Base-by-base conservation (phyloP, 1,140 invertebrate genomes). In the Drosophila suzukii region DNA sequence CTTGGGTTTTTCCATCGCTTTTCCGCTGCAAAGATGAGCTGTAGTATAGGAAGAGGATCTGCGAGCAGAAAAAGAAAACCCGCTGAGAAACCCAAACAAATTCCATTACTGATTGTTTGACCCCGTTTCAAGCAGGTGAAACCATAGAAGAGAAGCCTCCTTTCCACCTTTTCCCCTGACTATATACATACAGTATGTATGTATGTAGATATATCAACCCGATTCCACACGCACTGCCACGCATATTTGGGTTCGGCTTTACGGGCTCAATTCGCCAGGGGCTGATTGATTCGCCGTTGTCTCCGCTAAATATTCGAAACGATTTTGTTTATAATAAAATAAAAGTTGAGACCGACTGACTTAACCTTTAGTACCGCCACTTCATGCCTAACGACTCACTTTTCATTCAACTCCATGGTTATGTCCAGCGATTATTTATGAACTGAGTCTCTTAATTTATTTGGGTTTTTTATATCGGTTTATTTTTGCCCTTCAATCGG, bases 291-390 rank as follows among this genome's bases (percentile, higher is more conserved):
- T 80, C 74, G 82, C 65, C 81, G 39, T 53, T 66, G 66, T 82
- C 63, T 34, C 34, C 46, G 68, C 75, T 84, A 81, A 90, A 84
- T 84, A 90, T 81, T 81, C 85, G 38, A 90, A 84, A 80, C 74
- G 73, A 70, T 81, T 83, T 84, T 88, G 85, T 88, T 88, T 88
- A 89, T 90, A 90, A 90, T 88, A 89, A 88, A 89, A 74, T 73
- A 82, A 61, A 75, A 63, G 49, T 57, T 32, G 34, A 47, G 41
- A 12, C 60, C 43, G 44, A 54, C 30, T 49, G 59, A 15, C 27
- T 30, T 30, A 38, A 27, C 44, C 46, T 65, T 49, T 67, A 43
- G 34, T 32, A 7, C n/a, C 54, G 39, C 44, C 34, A 49, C 32
- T 49, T 59, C 8, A 12, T 53, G 39, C 41, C 43, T 63, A 60